Conservation (phyloP, 2,113 vertebrate species). For the Nibea albiflora region DNA sequence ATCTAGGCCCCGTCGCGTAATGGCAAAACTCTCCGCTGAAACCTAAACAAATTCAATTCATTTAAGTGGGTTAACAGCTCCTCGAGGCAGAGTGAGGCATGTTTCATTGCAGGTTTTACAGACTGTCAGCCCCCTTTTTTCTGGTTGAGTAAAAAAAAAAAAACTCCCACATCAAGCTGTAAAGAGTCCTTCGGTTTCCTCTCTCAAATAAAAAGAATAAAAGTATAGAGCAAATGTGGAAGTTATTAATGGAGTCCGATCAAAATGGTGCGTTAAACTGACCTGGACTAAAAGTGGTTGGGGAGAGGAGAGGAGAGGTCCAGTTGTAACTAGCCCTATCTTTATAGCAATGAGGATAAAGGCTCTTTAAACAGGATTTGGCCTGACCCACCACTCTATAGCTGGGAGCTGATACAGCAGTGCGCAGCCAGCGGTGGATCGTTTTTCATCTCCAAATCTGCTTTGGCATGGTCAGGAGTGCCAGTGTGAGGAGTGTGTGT, state of each 20-base stretch:
- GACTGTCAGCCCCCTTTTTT: conserved; percentile 44
- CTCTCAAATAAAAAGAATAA: conserved; percentile 17
- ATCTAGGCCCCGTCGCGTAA: conserved; percentile 29
- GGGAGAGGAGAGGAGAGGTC: conserved; percentile 32
- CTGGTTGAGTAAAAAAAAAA: conserved; percentile 30
- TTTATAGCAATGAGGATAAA: conserved; percentile 67
- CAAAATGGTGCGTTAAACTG: not conserved
- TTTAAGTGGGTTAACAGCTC: conserved; percentile 63
- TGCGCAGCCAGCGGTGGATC: conserved; percentile 71
- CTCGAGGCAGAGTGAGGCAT: conserved; percentile 58
- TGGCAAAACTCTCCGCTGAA: conserved; percentile 35
- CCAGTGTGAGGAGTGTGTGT: conserved; percentile 31
- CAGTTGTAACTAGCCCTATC: conserved; percentile 51
- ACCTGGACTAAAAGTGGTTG: not conserved
- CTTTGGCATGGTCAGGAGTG: conserved; percentile 71
- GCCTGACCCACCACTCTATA: conserved; percentile 65
- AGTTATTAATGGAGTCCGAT: not conserved
- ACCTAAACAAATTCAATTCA: conserved; percentile 52
- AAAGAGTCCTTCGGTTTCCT: conserved; percentile 35
- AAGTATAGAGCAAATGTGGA: not conserved
- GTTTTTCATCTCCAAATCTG: conserved; percentile 83
- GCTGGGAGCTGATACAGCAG: conserved; percentile 75
- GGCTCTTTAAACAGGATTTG: conserved; percentile 72
- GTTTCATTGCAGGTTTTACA: conserved; percentile 64
- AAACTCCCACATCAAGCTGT: conserved; percentile 48